phyloP scores from a whole-genome alignment of 2,797 vertebrate genomes.

The Lepus townsendii region DNA sequence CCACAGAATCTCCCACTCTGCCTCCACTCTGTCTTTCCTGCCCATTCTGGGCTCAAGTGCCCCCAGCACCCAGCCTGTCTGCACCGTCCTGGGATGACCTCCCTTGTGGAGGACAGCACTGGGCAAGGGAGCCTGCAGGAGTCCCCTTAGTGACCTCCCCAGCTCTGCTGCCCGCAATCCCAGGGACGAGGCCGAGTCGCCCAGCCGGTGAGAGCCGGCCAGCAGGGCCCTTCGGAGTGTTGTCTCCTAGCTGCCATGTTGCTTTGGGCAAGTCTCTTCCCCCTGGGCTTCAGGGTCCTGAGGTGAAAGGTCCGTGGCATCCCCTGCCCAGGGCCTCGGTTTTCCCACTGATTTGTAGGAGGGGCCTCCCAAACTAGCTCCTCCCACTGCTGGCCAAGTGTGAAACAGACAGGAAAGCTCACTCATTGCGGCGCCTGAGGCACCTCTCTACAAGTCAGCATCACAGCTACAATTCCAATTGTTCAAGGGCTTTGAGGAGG shows the following conservation, averaged over 20 bases:
- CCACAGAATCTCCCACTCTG: background rate
- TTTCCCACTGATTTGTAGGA: background rate
- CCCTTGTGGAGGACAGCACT: background rate
- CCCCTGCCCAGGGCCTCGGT: background rate
- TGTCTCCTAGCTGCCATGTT: background rate
- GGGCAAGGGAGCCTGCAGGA: background rate
- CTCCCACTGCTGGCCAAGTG: background rate
- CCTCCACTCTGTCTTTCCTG: conserved; percentile 1
- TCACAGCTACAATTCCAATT: background rate
- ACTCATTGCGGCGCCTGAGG: background rate
- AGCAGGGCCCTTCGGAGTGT: too few relatives aligned
- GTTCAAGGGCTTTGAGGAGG: background rate
- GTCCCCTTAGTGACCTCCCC: background rate
- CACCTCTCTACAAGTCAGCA: conserved; percentile 22
- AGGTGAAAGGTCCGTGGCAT: background rate
- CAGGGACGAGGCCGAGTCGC: background rate
- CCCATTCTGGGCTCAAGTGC: background rate
- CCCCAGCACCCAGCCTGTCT: background rate
- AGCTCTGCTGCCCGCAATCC: too few relatives aligned
- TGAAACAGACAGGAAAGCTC: background rate
- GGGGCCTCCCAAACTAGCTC: background rate
- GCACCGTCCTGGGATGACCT: background rate
- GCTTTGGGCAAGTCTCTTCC: background rate
- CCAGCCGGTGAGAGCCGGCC: background rate
- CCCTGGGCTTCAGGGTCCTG: background rate